Base-by-base conservation (phyloP, 2,888 invertebrate genomes). In the Thumatha senex region DNA sequence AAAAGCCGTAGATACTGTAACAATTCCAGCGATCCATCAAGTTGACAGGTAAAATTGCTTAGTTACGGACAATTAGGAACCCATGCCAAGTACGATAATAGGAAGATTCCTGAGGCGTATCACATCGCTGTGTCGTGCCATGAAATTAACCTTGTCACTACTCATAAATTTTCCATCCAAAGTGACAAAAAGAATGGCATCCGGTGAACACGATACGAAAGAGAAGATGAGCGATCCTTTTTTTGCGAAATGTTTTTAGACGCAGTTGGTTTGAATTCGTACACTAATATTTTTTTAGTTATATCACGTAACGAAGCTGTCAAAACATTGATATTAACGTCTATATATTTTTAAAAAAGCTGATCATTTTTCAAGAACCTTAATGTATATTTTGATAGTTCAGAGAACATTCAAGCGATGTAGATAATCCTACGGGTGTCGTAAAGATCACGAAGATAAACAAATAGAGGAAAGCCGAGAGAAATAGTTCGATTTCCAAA, bases 121-220 rank as follows among this genome's bases (percentile, higher is more conserved):
- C 82, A 70, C 82, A 84, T 84, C 82, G 66, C 71, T 63, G 67
- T 73, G 76, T 67, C 77, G 72, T 71, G 77, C 85, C 89, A 80
- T 84, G 80, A 89, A 89, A 90, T 90, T 86, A 86, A 89, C 89
- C 87, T 85, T 89, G 91, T 89, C 89, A 88, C 82, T 82, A 81
- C 63, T 78, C 84, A 86, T 90, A 90, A 90, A 90, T 90, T 88
- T 89, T 85, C 77, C 62, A 75, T 74, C 67, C 76, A 69, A 82
- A 78, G 74, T 67, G 69, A 63, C 67, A 74, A 86, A 83, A 81
- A 77, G 71, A 72, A 73, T 76, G 81, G 80, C 79, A 70, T 76
- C 74, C 75, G 65, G 58, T 67, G 67, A 76, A 75, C 74, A 77
- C 80, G 82, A 74, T 87, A 84, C 86, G 86, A 87, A 86, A 78